Evolutionary conservation across 2,888 invertebrate species (phyloP), one percentile per base, ranked within the genome.

Genomic region (Apamea crenata): DNA sequence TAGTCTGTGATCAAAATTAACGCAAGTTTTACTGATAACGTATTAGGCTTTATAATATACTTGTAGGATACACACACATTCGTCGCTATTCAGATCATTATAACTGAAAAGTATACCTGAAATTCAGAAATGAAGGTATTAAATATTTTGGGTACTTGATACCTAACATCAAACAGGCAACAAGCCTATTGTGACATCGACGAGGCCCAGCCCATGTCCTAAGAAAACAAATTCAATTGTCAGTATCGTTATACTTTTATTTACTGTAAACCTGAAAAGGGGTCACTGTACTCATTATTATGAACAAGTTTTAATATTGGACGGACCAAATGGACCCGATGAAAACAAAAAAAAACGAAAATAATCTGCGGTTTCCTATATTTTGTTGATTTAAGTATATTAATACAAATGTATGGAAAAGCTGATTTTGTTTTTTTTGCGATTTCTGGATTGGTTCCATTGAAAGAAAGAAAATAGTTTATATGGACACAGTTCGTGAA

Each of bases 151-250:
- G 47, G 56, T 12, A 59, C 40, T 7, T 40, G 40, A 40, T 7
- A 7, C 61, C 16, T 6, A 14, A 29, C 56, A n/a, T 59, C 5
- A 61, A 29, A 59, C 32, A 32, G 32, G 18, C 21, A 32, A 63
- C 14, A 14, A 47, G 14, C 14, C 3, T 47, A 47, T 47, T 47
- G 47, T 12, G 14, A 14, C 16, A 25, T 63, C 16, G 5, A 44
- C 25, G 2, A 14, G 5, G 5, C 2, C 25, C 16, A 25, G 6
- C 3, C 10, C 0, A 25, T 18, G 12, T 7, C 0, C 18, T 47
- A n/a, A 18, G 7, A 67, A 40, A 25, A 21, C 21, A 21, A 47
- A 68, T 7, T 5, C 1, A 10, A 6, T 32, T 16, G 10, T 18
- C 0, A 25, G 36, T 36, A 36, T 6, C n/a, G 12, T 18, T 40